Evolutionary conservation across 2,113 vertebrate species (phyloP), one percentile per base, ranked within the genome.

Genomic region (Axis porcinus): DNA sequence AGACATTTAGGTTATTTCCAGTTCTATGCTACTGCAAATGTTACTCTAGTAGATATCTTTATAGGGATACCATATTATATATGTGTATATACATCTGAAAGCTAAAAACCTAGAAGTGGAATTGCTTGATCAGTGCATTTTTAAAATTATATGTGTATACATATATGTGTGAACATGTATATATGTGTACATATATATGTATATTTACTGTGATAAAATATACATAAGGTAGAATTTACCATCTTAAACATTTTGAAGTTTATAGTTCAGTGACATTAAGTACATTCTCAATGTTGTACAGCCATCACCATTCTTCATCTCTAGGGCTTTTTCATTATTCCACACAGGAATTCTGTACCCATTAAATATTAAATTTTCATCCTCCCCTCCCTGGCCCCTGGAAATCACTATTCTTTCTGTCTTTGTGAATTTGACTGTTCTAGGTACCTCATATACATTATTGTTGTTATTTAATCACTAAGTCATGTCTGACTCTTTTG

Each of bases 221-320:
- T 27, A 54, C 47, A 15, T 67, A 67, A 78, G 40, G 12, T 81
- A 55, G 50, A 40, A 40, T 36, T 70, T 47, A 36, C 50, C 43
- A 28, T 82, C 82, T 70, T 43, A 54, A 45, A 30, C 21, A 6
- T 25, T 21, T 45, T 36, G 36, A 47, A 86, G 70, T 21, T 23
- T n/a, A 2, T 27, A 23, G 25, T 27, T 60, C 19, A 33, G 36
- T 40, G 27, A 45, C 79, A 47, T 23, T 17, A 5, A 79, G 43
- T 23, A 10, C 7, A 19, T 30, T 43, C 55, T 23, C 3, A 6
- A 0, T 15, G 17, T 30, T 14, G 33, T 4, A 21, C 21, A 2
- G 2, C 25, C 33, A 7, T 74, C 70, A 94, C n/a, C 3, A 0
- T 60, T 55, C 0, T 88, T 43, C 0, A 1, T 55, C 52, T 83